Percentiles rank a stretch among this genome's conserved stretches.
phyloP scores from a whole-genome alignment of 2,888 invertebrate genomes.

The Trachelus iudaicus region DNA sequence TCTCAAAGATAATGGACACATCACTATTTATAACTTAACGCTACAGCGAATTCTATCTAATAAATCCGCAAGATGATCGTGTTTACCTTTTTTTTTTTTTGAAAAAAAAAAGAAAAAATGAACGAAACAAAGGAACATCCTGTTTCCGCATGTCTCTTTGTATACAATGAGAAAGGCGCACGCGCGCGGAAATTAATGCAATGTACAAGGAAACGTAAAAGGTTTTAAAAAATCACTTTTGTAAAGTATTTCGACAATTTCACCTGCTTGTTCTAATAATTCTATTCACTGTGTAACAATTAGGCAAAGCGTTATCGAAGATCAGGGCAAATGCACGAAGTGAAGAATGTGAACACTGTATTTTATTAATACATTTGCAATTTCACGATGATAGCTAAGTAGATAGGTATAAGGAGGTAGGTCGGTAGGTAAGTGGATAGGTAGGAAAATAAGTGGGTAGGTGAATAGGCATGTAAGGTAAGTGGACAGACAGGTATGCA shows the following conservation, averaged over 20 bases:
- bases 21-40: neutral
- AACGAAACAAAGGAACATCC: conserved; percentile 1
- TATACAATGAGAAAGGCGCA: conserved; percentile 7
- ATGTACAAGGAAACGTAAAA: neutral
- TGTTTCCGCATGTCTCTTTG: conserved; percentile 7
- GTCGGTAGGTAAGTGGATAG: neutral
- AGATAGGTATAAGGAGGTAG: neutral
- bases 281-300: neutral
- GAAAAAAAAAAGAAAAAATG: neutral
- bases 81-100: neutral
- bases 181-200: neutral
- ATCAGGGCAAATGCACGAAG: conserved; percentile 46
- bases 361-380: conserved; percentile 52
- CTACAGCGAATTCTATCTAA: neutral
- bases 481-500: neutral
- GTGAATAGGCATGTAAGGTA: too few relatives aligned
- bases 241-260: neutral
- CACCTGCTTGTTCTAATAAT: neutral
- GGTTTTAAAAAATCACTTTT: neutral
- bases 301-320: conserved; percentile 11
- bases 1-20: neutral
- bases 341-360: conserved; percentile 53
- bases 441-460: neutral
- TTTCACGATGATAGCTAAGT: neutral
- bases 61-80: neutral